Conservation (phyloP, 2,888 invertebrate species). For the Aplocera efformata region DNA sequence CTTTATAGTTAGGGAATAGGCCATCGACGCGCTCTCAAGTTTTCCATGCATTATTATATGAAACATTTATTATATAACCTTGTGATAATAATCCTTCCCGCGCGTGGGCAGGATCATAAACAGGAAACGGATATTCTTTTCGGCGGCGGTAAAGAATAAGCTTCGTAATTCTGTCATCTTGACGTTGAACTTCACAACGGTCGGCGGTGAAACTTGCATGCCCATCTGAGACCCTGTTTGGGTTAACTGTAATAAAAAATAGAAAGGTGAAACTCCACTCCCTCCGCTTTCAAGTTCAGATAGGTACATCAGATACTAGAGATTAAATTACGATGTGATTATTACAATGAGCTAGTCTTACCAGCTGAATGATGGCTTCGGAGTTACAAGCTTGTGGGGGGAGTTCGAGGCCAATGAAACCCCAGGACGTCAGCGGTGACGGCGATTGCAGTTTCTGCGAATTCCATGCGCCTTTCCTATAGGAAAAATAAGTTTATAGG, state of each 20-base stretch:
- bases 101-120: conserved; percentile 81
- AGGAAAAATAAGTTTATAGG: not conserved
- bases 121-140: conserved; percentile 66
- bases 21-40: no score
- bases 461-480: conserved; percentile 60
- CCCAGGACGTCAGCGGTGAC: conserved; percentile 55
- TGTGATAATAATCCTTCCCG: conserved; percentile 69
- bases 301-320: no score
- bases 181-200: conserved; percentile 39
- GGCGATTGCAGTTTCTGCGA: conserved; percentile 67
- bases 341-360: conserved; percentile 35
- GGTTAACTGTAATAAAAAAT: conserved; percentile 42
- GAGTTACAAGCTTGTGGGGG: conserved; percentile 36
- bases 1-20: no score
- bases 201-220: conserved; percentile 49
- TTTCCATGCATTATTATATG: no score
- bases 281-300: no score
- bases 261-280: not conserved
- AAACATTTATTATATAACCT: no score
- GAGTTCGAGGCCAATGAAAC: conserved; percentile 52
- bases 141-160: conserved; percentile 38
- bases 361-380: conserved; percentile 40
- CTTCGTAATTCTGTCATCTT: conserved; percentile 37
- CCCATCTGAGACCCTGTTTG: conserved; percentile 51
- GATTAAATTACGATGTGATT: no score